Evolutionary conservation across 2,797 vertebrate genomes (phyloP).

Genomic region (Enteromius anoplus): DNA sequence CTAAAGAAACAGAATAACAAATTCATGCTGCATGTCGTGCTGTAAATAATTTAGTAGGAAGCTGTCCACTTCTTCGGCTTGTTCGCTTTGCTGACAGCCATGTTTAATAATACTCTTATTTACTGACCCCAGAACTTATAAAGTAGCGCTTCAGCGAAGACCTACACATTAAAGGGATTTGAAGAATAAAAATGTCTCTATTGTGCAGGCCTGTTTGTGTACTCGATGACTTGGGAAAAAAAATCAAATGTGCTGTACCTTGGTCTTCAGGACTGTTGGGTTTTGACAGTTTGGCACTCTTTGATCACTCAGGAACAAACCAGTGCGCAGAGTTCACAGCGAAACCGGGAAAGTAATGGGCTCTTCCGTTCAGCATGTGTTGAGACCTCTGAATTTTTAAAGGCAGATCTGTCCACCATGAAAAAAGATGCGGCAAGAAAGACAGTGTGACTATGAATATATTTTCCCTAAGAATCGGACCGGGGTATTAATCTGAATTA

Average conservation of each 20-base stretch:
- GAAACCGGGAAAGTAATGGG: neutral
- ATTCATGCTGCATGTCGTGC: conserved; percentile 46
- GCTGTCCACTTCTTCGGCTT: conserved; percentile 50
- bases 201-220: conserved; percentile 26
- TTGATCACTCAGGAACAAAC: conserved; percentile 36
- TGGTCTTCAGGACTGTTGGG: conserved; percentile 1
- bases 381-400: conserved; percentile 41
- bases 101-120: conserved; percentile 56
- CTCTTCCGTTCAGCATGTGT: conserved; percentile 5
- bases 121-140: conserved; percentile 47
- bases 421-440: conserved; percentile 29
- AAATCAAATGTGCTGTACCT: conserved; percentile 21
- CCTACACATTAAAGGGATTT: conserved; percentile 25
- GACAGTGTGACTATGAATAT: conserved; percentile 59
- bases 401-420: conserved; percentile 46
- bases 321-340: conserved; percentile 4
- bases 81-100: conserved; percentile 51
- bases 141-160: conserved; percentile 24
- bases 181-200: conserved; percentile 37
- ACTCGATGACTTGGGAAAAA: conserved; percentile 19
- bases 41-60: conserved; percentile 62
- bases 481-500: conserved; percentile 63
- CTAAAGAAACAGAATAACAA: conserved; percentile 56
- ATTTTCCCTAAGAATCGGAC: conserved; percentile 56
- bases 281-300: conserved; percentile 38